Evolutionary conservation across 2,888 invertebrate genomes (phyloP).

Genomic region (Notocelia uddmanniana): DNA sequence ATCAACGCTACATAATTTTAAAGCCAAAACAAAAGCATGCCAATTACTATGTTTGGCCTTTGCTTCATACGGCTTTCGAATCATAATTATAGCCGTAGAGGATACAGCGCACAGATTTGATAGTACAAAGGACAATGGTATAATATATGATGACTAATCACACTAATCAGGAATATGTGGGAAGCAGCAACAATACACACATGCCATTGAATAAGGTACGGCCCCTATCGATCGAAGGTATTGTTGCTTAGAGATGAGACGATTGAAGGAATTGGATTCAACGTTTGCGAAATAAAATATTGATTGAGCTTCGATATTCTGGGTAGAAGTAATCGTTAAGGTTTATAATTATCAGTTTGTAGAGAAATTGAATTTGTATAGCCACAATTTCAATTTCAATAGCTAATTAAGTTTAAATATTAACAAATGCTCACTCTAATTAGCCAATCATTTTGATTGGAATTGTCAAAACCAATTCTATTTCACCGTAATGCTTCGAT

Average conservation of each 20-base stretch:
- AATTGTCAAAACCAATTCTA: too few species aligned
- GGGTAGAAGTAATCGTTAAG: too few species aligned
- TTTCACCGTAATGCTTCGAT: too few species aligned
- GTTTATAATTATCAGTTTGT: too few species aligned
- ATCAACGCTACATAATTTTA: constrained; percentile 4
- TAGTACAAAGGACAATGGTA: constrained; percentile 43
- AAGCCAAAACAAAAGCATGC: constrained; percentile 7
- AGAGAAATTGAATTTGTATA: too few species aligned
- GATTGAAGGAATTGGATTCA: constrained; percentile 5
- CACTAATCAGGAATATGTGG: constrained; percentile 48
- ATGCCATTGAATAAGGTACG: constrained; percentile 46
- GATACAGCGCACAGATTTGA: constrained; percentile 26
- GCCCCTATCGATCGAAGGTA: constrained; percentile 21
- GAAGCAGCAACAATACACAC: constrained; percentile 48
- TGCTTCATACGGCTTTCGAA: constrained; percentile 27
- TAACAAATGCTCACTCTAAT: too few species aligned
- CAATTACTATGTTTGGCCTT: constrained; percentile 36
- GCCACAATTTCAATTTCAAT: too few species aligned
- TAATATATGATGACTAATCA: constrained; percentile 44
- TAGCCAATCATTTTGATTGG: too few species aligned
- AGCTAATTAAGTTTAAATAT: too few species aligned
- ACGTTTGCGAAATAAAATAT: background rate
- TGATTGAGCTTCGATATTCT: background rate
- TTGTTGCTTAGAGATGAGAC: constrained; percentile 5
- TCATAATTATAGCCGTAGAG: constrained; percentile 35